Evolutionary conservation across 2,113 vertebrate genomes (phyloP).

Genomic region (Neolamprologus cancellatus): DNA sequence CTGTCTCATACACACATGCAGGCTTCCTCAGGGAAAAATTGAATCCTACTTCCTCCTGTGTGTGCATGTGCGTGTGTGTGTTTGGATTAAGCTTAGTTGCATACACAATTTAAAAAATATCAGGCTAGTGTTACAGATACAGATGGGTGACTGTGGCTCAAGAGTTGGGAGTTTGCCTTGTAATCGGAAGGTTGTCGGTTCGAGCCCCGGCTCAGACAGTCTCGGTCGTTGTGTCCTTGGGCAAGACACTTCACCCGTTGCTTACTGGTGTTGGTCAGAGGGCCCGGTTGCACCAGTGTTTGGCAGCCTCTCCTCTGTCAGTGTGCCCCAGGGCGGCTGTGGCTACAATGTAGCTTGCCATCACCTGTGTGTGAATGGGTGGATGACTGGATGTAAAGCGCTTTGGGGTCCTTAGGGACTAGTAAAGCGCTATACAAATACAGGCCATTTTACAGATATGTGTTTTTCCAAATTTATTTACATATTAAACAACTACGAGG

Average conservation of each 20-base stretch:
- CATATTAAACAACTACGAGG: not conserved
- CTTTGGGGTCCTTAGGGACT: not conserved
- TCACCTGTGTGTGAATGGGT: not conserved
- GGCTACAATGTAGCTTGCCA: not conserved
- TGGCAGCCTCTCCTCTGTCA: rapidly evolving
- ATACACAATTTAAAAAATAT: not conserved
- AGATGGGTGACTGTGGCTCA: rapidly evolving
- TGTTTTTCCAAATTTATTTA: not conserved
- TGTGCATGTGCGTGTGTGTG: not conserved
- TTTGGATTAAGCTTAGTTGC: not conserved
- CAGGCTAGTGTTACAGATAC: not conserved
- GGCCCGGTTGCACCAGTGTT: rapidly evolving
- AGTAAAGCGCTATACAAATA: not conserved
- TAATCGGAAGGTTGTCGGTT: not conserved
- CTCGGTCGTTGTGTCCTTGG: not conserved
- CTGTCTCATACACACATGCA: constrained; percentile 22
- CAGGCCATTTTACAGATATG: not conserved
- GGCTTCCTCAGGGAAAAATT: constrained; percentile 47
- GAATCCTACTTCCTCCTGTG: constrained; percentile 28
- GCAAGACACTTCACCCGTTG: rapidly evolving
- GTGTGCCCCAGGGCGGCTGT: not conserved
- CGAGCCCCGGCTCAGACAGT: rapidly evolving
- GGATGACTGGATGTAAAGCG: rapidly evolving
- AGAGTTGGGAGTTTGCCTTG: rapidly evolving
- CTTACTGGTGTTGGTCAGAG: not conserved